Base-by-base conservation (phyloP, 2,797 vertebrate species). In the Dicrostonyx torquatus region DNA sequence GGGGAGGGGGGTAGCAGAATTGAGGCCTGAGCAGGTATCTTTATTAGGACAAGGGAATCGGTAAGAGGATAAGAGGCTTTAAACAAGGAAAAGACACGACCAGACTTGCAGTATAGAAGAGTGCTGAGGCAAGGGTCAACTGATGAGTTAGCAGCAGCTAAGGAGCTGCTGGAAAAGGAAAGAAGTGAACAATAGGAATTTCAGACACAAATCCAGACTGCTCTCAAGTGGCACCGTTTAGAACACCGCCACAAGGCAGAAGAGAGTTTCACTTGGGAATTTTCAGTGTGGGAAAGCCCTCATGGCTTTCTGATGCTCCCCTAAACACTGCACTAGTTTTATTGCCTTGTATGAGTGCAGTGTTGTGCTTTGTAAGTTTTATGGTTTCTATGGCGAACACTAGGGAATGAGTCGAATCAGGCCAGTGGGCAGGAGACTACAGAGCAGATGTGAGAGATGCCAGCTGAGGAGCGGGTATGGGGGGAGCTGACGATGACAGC, bases 401-500 rank as follows among this genome's bases (percentile, higher is more conserved):
- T 0, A 1, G 96, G 95, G 96, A 97, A 94, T 96, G 91, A 97
- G 96, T 98, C 83, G 94, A 97, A 97, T 98, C 97, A 97, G 95
- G 55, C 88, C 95, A 96, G 40, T 13, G 92, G 97, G 93, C 93
- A 95, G 43, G 96, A 73, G 94, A 15, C 94, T 97, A 93, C 0
- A 5, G 97, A 98, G 93, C 98, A 98, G 97, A 98, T 97, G 97
- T 97, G 94, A 90, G 76, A 77, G 95, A 90, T 62, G 34, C 88
- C 55, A 92, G 60, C 87, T 68, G 77, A 92, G 15, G 89, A 91
- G 0, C 24, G n/a, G 66, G 37, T 0, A 34, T 4, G 64, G 72
- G 0, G 0, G 92, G 53, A 72, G 72, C 89, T 79, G 95, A 82
- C 86, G 87, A 96, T 95, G 77, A 84, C n/a, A 70, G 53, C 34